Conservation (phyloP, 2,113 vertebrate species). For the Genyomyrus donnyi region DNA sequence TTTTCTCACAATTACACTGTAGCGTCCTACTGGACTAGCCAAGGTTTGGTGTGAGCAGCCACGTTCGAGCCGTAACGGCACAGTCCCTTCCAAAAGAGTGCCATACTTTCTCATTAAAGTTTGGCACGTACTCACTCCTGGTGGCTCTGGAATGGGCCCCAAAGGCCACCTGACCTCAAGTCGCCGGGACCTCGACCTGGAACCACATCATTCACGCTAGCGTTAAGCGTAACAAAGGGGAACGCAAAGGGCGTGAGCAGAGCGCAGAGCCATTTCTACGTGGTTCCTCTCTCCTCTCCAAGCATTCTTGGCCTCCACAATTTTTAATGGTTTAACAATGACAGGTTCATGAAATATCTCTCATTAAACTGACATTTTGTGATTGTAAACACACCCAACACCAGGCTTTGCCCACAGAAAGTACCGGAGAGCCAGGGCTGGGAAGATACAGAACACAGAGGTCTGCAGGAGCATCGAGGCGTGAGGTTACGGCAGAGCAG, state of each 20-base stretch:
- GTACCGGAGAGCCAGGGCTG: background rate
- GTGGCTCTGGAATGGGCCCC: background rate
- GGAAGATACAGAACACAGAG: background rate
- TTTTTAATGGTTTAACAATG: background rate
- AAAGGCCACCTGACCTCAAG: background rate
- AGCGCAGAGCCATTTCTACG: background rate
- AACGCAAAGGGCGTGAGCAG: background rate
- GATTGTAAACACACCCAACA: background rate
- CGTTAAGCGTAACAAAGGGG: background rate
- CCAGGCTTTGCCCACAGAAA: background rate
- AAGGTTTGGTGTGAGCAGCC: background rate
- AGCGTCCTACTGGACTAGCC: background rate
- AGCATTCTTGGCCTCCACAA: background rate
- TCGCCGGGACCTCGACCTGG: background rate
- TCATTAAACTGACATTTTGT: background rate
- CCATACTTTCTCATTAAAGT: background rate
- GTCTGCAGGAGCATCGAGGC: background rate
- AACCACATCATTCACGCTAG: background rate
- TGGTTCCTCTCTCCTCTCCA: background rate
- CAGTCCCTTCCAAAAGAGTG: background rate
- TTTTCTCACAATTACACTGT: background rate
- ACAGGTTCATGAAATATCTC: background rate
- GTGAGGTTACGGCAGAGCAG: background rate
- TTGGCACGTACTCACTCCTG: background rate
- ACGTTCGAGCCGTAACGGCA: background rate